Conservation (phyloP, 2,797 vertebrate species). For the Falco berigora region DNA sequence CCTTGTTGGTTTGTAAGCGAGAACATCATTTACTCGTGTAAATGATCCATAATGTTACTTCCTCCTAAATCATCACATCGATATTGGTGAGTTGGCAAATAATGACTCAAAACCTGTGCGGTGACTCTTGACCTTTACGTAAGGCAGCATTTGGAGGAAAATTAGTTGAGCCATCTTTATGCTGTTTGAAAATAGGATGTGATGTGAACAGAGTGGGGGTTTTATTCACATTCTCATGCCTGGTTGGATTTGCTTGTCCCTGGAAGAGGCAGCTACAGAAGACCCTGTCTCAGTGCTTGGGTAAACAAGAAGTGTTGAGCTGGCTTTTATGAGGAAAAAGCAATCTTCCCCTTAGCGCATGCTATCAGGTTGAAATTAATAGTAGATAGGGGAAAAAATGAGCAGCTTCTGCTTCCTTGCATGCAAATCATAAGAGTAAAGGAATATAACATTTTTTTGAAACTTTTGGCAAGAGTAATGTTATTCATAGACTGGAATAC, state of each 20-base stretch:
- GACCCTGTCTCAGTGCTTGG: neutral
- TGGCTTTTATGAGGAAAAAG: neutral
- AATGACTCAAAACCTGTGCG: rapidly evolving
- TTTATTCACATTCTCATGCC: neutral
- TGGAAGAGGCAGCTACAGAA: neutral
- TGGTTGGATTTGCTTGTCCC: neutral
- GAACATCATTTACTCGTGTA: neutral
- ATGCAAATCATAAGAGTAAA: neutral
- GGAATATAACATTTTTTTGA: neutral
- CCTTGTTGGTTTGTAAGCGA: neutral
- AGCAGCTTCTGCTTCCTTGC: neutral
- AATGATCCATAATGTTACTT: neutral
- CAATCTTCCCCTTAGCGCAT: neutral
- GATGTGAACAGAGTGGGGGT: neutral
- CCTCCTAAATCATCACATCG: neutral
- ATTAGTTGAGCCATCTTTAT: neutral
- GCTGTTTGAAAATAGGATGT: neutral
- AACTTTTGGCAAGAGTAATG: neutral
- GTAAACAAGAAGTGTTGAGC: neutral
- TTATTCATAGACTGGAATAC: neutral
- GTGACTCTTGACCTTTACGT: neutral
- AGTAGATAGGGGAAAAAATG: neutral
- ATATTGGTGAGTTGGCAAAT: neutral
- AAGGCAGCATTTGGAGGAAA: neutral
- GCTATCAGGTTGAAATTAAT: neutral